Evolutionary conservation across 2,113 vertebrate genomes (phyloP), one percentile per base, ranked within the genome.

Genomic region (Hippocampus guttulatus): DNA sequence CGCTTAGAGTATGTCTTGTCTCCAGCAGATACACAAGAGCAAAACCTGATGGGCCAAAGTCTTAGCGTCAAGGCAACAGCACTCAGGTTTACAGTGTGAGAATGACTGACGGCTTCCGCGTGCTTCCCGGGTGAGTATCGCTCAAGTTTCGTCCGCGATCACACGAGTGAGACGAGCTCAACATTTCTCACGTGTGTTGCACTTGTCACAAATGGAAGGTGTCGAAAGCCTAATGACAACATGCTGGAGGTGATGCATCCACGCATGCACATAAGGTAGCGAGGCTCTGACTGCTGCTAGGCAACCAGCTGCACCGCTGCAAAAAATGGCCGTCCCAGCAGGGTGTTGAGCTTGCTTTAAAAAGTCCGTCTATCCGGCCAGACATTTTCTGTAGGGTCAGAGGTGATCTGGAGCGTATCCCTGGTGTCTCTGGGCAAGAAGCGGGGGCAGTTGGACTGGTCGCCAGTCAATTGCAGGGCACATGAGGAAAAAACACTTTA

Each of bases 221-320:
- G 18, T 57, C 52, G 69, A 7, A 61, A 71, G 8, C 43, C 60
- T 76, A 69, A 69, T 70, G 71, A 85, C 69, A 78, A 84, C 80
- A 71, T n/a, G 30, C 58, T n/a, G 60, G 55, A 69, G 76, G 43
- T 74, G 57, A 75, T 60, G 49, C 25, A 61, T 61, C 16, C 61
- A 55, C 20, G 38, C 38, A 14, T 85, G 66, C 88, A 85, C 33
- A 41, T 40, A 40, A 9, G 20, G 71, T 82, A 72, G 82, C 81
- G 75, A 68, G 69, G 60, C 70, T 75, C 71, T 69, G 64, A 67
- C 40, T 80, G 85, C 81, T 92, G 92, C 93, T 90, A 88, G 81
- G 92, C 92, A 92, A 93, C 93, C 73, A 74, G 90, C 64, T 85
- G 84, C 86, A 74, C 82, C 82, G 68, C 86, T 88, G 80, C 75